Base-by-base conservation (phyloP, 2,797 vertebrate genomes). In the Arctocebus calabarensis region DNA sequence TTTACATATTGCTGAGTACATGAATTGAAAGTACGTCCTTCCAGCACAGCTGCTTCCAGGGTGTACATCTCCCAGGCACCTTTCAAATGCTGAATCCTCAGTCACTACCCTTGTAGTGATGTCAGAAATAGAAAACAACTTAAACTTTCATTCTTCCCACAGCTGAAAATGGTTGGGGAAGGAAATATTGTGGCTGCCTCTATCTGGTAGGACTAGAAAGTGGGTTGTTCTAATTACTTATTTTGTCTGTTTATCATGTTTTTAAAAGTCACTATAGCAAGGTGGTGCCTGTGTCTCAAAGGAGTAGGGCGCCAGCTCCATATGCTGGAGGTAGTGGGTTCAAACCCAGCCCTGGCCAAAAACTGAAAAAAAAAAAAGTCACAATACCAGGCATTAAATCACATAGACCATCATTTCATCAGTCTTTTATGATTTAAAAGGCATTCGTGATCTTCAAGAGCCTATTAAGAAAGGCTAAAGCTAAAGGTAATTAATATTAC, bases 1-100 rank as follows among this genome's bases (percentile, higher is more conserved):
- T 96, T 97, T 97, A 96, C 97, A 96, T 95, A 96, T 73, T 89
- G 96, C 97, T 95, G 96, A 97, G 82, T 74, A 34, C 71, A 62
- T 1, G 0, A 29, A 81, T 32, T 25, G 84, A 61, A 71, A 88
- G 82, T 8, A 0, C 16, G 62, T 91, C 70, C 82, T 68, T 84
- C 82, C 40, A 45, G 96, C 88, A 92, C 95, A 97, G 96, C 94
- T 96, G 96, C 55, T 37, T 71, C 64, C 81, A 59, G n/a, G 4
- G 81, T 1, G n/a, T 2, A 1, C 32, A 3, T 57, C 74, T 29
- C 68, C 45, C 25, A 29, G 27, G 91, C 66, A 61, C 84, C 71
- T 85, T 61, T 66, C 91, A 73, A 62, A 84, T 2, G 95, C 82
- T 71, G 84, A 61, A 23, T 61, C 74, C 81, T 88, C 68, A 20